Conservation (phyloP, 2,888 invertebrate genomes). For the Cephus spinipes region DNA sequence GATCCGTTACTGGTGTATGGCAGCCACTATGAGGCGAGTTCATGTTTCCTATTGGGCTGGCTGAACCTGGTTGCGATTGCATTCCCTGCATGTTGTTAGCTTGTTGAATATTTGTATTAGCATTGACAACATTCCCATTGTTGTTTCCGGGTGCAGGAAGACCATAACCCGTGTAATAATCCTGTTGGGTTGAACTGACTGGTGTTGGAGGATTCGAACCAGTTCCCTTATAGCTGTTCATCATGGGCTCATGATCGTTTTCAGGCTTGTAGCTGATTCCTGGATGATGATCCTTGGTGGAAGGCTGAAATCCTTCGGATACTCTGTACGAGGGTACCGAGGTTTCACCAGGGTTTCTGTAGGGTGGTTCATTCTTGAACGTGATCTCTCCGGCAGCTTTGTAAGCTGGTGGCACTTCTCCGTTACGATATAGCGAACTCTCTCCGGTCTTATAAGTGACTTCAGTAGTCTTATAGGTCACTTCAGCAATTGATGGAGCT, state of each 20-base stretch:
- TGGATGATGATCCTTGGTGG: conserved; percentile 51
- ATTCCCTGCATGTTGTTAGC: conserved; percentile 43
- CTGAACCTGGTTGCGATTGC: conserved; percentile 45
- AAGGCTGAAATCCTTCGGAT: conserved; percentile 42
- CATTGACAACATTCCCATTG: conserved; percentile 36
- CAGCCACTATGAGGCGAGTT: conserved; percentile 53
- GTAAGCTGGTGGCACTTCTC: conserved; percentile 40
- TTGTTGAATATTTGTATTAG: conserved; percentile 40
- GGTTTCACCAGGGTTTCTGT: conserved; percentile 34
- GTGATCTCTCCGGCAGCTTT: conserved; percentile 26
- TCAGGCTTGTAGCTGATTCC: conserved; percentile 45
- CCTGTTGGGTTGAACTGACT: conserved; percentile 31
- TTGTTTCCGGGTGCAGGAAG: conserved; percentile 35
- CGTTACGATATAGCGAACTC: conserved; percentile 55
- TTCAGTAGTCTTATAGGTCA: conserved; percentile 63
- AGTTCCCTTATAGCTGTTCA: conserved; percentile 38
- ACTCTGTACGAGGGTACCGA: conserved; percentile 18
- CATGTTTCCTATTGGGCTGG: conserved; percentile 47
- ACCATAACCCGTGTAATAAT: conserved; percentile 59
- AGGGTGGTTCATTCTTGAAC: conserved; percentile 58
- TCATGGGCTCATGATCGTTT: conserved; percentile 38
- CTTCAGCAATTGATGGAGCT: conserved; percentile 59
- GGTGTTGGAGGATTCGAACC: conserved; percentile 8
- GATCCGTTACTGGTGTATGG: conserved; percentile 56
- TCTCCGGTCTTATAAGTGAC: conserved; percentile 64